Evolutionary conservation across 2,888 invertebrate species (phyloP).

Genomic region (Resseliella maxima): DNA sequence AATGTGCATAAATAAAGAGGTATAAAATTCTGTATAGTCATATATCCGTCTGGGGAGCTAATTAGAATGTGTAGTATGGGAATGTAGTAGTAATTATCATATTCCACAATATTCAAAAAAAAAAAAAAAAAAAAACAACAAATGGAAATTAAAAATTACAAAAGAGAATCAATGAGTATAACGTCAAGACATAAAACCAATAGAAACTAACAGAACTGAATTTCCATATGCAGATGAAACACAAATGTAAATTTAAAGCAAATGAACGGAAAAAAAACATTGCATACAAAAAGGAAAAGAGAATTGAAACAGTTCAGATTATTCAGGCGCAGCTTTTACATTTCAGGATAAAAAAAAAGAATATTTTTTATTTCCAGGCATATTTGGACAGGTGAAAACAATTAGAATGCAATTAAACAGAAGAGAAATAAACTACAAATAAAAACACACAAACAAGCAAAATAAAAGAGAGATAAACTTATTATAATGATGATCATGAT

Average conservation of each 20-base stretch:
- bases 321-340: slow-evolving; percentile 4
- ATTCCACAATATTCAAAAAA: not conserved
- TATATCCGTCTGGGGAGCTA: not conserved
- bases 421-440: not conserved
- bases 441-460: not conserved
- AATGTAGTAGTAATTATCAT: not conserved
- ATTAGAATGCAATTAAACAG: slow-evolving; percentile 19
- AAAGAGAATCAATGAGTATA: too few species aligned
- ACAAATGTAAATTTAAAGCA: too few species aligned
- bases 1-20: slow-evolving; percentile 9
- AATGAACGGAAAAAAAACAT: too few species aligned
- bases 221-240: not conserved
- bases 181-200: too few species aligned
- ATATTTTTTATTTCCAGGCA: not conserved
- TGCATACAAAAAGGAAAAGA: not conserved
- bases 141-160: too few species aligned
- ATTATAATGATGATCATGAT: not conserved
- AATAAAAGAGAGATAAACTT: not conserved
- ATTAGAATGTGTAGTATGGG: not conserved
- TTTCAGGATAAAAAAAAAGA: not conserved
- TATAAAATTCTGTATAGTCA: not conserved
- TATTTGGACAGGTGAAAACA: slow-evolving; percentile 5
- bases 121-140: too few species aligned
- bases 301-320: not conserved
- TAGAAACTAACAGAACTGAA: too few species aligned